Conservation (phyloP, 2,888 invertebrate genomes). For the Microctonus hyperodae region DNA sequence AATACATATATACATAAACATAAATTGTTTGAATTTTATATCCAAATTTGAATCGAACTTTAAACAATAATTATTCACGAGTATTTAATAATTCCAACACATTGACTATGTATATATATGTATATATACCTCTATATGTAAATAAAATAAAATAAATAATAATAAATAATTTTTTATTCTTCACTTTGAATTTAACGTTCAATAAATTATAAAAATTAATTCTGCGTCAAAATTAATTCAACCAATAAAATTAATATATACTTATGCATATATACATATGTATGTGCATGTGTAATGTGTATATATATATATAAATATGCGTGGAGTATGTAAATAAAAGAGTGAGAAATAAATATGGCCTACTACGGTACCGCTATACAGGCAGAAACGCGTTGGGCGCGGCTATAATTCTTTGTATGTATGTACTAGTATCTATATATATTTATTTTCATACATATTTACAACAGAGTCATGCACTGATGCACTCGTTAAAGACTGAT, state of each 20-base stretch:
- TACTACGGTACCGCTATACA: slow-evolving; percentile 19
- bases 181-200: background rate
- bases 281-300: background rate
- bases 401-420: slow-evolving; percentile 7
- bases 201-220: too few species aligned
- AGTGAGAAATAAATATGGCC: slow-evolving; percentile 11
- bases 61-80: too few species aligned
- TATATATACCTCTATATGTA: background rate
- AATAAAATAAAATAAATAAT: background rate
- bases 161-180: too few species aligned
- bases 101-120: too few species aligned
- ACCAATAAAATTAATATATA: background rate
- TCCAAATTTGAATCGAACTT: too few species aligned
- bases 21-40: background rate
- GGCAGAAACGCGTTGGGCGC: slow-evolving; percentile 14
- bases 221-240: too few species aligned
- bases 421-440: background rate
- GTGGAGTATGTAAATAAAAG: background rate
- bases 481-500: slow-evolving; percentile 10
- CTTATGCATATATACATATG: background rate
- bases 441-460: background rate
- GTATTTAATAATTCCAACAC: too few species aligned
- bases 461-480: slow-evolving; percentile 14
- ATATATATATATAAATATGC: background rate
- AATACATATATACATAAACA: background rate